These are phyloP conservation scores for Pterostichus madidus DNA, from an alignment of 2,888 invertebrate genomes.

Conservation along the genomic window DNA sequence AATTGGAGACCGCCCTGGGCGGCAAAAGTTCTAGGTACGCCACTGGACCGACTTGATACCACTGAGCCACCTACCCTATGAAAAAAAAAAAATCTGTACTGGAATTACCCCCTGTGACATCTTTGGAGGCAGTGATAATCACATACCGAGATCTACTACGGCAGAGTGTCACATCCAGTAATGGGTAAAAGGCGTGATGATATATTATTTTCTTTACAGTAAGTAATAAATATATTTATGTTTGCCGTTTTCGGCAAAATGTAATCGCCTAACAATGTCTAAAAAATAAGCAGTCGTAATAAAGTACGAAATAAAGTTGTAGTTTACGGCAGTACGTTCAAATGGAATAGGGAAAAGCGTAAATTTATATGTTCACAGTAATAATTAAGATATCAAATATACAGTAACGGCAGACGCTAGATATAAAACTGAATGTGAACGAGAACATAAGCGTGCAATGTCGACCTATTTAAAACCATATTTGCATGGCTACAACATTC, in stretches of 20 bases:
- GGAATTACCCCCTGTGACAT: no score
- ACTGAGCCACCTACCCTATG: no score
- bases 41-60: no score
- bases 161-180: no score
- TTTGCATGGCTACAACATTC: constrained; percentile 61
- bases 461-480: constrained; percentile 60
- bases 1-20: no score
- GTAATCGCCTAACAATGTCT: constrained; percentile 16
- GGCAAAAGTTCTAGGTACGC: no score
- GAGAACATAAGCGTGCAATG: constrained; percentile 56
- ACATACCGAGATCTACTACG: no score
- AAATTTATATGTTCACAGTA: constrained; percentile 61
- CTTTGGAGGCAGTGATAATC: no score
- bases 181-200: no score
- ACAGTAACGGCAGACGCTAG: constrained; percentile 53
- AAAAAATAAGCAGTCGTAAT: constrained; percentile 9
- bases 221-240: not conserved
- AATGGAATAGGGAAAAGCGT: constrained; percentile 49
- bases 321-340: constrained; percentile 34
- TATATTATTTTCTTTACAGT: no score
- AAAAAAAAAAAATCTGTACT: no score
- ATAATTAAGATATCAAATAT: constrained; percentile 65
- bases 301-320: constrained; percentile 40
- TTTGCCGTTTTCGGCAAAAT: constrained; percentile 29
- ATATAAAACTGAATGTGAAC: constrained; percentile 59